phyloP scores from a whole-genome alignment of 30 jellyfish, hydroid and myxozoan species.

The Haliclystus octoradiatus region DNA sequence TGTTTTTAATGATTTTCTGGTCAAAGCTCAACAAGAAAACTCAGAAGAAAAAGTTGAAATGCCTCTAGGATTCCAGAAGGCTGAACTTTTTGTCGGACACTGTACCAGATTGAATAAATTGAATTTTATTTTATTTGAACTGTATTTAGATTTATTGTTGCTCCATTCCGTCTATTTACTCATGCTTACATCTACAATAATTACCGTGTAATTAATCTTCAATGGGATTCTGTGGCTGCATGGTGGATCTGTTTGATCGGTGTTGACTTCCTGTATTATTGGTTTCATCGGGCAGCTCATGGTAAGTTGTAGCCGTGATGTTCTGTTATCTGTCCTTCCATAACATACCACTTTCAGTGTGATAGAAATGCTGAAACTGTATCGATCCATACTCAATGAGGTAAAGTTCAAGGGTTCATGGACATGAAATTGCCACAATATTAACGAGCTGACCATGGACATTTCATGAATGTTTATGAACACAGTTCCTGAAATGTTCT shows the following conservation, averaged over 20 bases:
- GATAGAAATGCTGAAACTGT: neutral
- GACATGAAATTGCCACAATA: too few relatives aligned
- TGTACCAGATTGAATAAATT: neutral
- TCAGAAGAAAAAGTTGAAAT: too few relatives aligned
- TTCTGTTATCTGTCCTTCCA: neutral
- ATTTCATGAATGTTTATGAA: too few relatives aligned
- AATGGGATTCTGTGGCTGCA: conserved; percentile 75
- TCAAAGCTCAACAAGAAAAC: too few relatives aligned
- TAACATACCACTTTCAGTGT: neutral
- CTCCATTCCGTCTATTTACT: conserved; percentile 20
- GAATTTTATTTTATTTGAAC: neutral
- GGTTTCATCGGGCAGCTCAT: conserved; percentile 83
- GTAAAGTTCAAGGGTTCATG: too few relatives aligned
- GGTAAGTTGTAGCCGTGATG: too few relatives aligned
- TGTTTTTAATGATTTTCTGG: too few relatives aligned
- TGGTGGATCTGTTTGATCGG: conserved; percentile 45
- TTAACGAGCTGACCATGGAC: too few relatives aligned
- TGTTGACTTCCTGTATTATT: conserved; percentile 54
- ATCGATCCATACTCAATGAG: too few relatives aligned
- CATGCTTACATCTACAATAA: conserved; percentile 35
- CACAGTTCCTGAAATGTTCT: too few relatives aligned
- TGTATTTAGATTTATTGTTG: conserved; percentile 18
- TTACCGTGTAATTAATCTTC: conserved; percentile 38
- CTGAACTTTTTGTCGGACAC: neutral
- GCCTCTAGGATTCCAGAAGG: too few relatives aligned